Evolutionary conservation across 1,140 invertebrate species (phyloP).

Genomic region (Drosophila pallidifrons): DNA sequence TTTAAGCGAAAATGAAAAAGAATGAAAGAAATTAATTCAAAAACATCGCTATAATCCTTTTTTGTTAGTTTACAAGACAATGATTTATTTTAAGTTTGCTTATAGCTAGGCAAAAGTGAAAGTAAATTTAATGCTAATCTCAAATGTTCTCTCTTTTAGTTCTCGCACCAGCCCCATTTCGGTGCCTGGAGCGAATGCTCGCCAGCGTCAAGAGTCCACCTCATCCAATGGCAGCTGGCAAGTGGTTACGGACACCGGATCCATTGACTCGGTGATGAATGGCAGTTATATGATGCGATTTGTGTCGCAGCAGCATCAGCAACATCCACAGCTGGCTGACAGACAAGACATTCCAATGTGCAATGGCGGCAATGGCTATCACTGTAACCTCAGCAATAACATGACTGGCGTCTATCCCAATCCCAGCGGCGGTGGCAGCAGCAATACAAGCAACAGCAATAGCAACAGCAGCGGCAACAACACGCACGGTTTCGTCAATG

Average conservation of each 20-base stretch:
- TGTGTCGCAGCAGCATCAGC: constrained; percentile 80
- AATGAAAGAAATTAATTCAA: too few relatives aligned
- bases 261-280: constrained; percentile 86
- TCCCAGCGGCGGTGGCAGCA: constrained; percentile 85
- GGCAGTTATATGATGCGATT: constrained; percentile 86
- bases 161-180: constrained; percentile 88
- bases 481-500: constrained; percentile 85
- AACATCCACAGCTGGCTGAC: constrained; percentile 51
- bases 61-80: too few relatives aligned
- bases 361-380: constrained; percentile 84
- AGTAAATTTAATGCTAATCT: constrained; percentile 38
- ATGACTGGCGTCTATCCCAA: constrained; percentile 77
- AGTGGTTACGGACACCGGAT: constrained; percentile 89
- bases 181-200: constrained; percentile 85
- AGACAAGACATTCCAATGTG: constrained; percentile 78
- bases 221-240: constrained; percentile 88
- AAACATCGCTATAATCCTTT: too few relatives aligned
- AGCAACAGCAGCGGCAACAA: constrained; percentile 87
- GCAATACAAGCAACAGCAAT: constrained; percentile 83
- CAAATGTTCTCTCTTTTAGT: constrained; percentile 39
- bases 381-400: constrained; percentile 84
- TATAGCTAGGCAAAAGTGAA: too few relatives aligned
- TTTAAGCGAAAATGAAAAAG: too few relatives aligned
- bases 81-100: too few relatives aligned
- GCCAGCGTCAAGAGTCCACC: constrained; percentile 87